Evolutionary conservation across 2,113 vertebrate species (phyloP).

Genomic region (Bufo gargarizans): DNA sequence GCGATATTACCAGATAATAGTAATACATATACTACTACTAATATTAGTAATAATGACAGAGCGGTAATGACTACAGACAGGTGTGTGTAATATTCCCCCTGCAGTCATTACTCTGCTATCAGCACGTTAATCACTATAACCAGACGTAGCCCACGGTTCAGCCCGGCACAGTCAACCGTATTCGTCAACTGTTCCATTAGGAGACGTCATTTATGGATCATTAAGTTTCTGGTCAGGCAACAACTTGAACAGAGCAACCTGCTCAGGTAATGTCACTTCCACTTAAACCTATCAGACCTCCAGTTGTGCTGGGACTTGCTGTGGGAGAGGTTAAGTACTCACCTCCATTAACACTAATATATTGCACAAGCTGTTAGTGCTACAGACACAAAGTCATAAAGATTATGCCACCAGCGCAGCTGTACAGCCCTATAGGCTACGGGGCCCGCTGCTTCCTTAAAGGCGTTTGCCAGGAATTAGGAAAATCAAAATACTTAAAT

Average conservation of each 20-base stretch:
- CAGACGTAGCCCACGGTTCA: not conserved
- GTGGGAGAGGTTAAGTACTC: not conserved
- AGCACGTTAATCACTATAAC: not conserved
- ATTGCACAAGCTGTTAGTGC: not conserved
- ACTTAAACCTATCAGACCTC: slow-evolving; percentile 9
- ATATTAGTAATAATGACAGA: not conserved
- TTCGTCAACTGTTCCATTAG: not conserved
- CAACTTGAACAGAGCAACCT: not conserved
- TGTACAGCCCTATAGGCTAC: no score
- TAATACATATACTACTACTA: no score
- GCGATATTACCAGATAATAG: not conserved
- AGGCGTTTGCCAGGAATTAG: no score
- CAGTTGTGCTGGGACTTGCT: no score
- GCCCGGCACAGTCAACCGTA: not conserved
- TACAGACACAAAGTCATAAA: not conserved
- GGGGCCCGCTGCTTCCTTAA: no score
- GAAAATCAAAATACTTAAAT: no score
- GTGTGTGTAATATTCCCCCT: no score
- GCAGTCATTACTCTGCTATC: not conserved
- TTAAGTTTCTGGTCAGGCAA: slow-evolving; percentile 3
- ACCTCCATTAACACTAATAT: not conserved
- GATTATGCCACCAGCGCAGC: no score
- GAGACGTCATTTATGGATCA: slow-evolving; percentile 5
- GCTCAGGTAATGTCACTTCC: not conserved
- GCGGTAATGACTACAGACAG: not conserved